Conservation (phyloP, 2,113 vertebrate species). For the Cyprinodon tularosa region DNA sequence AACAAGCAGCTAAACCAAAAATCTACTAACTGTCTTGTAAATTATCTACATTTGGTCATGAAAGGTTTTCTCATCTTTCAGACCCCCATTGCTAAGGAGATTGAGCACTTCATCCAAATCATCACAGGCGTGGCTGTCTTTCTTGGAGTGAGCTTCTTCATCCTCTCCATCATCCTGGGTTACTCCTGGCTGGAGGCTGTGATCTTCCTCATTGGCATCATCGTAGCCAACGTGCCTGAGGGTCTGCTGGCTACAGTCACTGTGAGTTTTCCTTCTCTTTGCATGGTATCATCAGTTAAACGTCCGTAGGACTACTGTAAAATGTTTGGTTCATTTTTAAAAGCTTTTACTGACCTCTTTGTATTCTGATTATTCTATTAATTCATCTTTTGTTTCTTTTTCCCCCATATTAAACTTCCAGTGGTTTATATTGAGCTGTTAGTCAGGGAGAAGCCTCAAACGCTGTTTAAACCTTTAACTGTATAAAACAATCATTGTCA, state of each 20-base stretch:
- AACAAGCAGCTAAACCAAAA: background rate
- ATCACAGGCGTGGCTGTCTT: conserved; percentile 93
- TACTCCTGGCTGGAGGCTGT: conserved; percentile 90
- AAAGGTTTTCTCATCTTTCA: conserved; percentile 36
- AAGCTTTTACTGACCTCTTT: background rate
- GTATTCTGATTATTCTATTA: background rate
- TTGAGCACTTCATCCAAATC: conserved; percentile 93
- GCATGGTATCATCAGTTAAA: too few species aligned
- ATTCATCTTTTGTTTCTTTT: background rate
- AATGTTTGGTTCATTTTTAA: background rate
- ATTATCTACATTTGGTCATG: background rate
- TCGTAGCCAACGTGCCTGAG: conserved; percentile 92
- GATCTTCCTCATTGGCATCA: conserved; percentile 95
- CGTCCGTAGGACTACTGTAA: background rate
- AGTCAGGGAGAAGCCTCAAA: too few species aligned
- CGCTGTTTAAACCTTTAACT: too few species aligned
- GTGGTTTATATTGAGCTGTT: too few species aligned
- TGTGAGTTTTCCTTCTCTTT: conserved; percentile 73
- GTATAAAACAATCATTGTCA: too few species aligned
- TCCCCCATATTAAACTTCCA: too few species aligned
- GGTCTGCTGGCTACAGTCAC: conserved; percentile 92
- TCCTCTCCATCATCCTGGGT: conserved; percentile 86
- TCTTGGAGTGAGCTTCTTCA: conserved; percentile 86
- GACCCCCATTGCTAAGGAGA: conserved; percentile 91
- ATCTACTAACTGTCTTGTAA: background rate